phyloP scores from a whole-genome alignment of 2,888 invertebrate species.

The Odontomyia ornata region DNA sequence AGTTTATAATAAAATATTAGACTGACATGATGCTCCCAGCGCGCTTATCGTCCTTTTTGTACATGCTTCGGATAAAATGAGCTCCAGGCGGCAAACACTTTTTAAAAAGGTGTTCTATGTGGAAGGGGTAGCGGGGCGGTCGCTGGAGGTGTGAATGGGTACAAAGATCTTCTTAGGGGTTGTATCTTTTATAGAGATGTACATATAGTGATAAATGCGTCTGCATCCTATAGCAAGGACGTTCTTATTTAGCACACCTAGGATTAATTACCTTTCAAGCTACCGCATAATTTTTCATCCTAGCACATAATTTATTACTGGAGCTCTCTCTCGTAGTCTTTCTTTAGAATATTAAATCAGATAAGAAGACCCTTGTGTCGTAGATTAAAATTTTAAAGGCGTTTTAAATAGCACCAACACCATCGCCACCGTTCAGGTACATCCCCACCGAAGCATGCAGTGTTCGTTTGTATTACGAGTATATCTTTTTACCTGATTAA shows the following conservation, averaged over 20 bases:
- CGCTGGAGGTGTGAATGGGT: neutral
- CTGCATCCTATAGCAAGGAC: slow-evolving; percentile 29
- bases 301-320: slow-evolving; percentile 44
- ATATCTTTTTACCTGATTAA: slow-evolving; percentile 35
- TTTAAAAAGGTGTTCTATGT: neutral
- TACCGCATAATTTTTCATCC: slow-evolving; percentile 44
- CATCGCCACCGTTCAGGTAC: neutral
- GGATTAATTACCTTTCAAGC: slow-evolving; percentile 45
- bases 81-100: neutral
- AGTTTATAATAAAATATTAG: slow-evolving; percentile 43
- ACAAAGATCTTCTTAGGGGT: neutral
- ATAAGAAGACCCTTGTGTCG: slow-evolving; percentile 40
- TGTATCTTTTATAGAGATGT: slow-evolving; percentile 8
- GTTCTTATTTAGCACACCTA: slow-evolving; percentile 39
- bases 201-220: neutral
- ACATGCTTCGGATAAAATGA: slow-evolving; percentile 1
- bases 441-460: neutral
- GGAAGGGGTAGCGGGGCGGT: neutral
- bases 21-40: neutral
- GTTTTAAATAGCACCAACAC: slow-evolving; percentile 17
- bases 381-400: slow-evolving; percentile 41
- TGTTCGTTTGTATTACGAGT: neutral
- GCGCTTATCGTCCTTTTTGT: slow-evolving; percentile 27
- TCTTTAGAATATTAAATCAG: slow-evolving; percentile 44
- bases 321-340: slow-evolving; percentile 33